These are phyloP conservation scores for Tetheella fluctuosa DNA, from an alignment of 2,888 invertebrate genomes.

Conservation along the genomic window DNA sequence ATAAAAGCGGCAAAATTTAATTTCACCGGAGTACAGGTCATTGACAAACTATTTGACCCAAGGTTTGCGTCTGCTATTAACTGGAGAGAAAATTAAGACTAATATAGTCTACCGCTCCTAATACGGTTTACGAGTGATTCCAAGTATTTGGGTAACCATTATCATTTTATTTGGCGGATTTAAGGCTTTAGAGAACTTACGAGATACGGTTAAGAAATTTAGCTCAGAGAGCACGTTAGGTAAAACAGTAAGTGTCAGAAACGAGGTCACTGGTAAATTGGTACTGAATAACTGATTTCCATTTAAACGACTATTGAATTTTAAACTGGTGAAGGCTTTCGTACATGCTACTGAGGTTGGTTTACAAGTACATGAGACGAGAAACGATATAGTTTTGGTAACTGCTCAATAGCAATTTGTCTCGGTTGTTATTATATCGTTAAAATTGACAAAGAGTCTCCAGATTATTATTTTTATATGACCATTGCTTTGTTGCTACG, in stretches of 20 bases:
- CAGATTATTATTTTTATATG: too few relatives aligned
- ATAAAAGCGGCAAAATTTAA: slow-evolving; percentile 16
- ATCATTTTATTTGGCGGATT: slow-evolving; percentile 9
- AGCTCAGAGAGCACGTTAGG: slow-evolving; percentile 4
- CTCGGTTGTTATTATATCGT: too few relatives aligned
- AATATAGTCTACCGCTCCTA: not conserved
- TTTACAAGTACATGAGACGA: not conserved
- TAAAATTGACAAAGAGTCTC: not conserved
- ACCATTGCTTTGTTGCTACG: too few relatives aligned
- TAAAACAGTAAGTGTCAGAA: slow-evolving; percentile 5
- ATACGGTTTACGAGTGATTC: not conserved
- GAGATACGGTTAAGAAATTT: not conserved
- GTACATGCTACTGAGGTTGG: not conserved
- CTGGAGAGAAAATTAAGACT: not conserved
- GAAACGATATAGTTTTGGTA: not conserved
- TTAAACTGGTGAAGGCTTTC: not conserved
- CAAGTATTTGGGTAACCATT: not conserved
- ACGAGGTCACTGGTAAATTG: slow-evolving; percentile 12
- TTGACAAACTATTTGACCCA: slow-evolving; percentile 15
- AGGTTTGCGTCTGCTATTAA: slow-evolving; percentile 11
- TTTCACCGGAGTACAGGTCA: slow-evolving; percentile 17
- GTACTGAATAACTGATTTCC: slow-evolving; percentile 11
- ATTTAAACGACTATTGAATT: slow-evolving; percentile 10
- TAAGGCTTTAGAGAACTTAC: not conserved
- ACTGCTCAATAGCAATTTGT: too few relatives aligned